A percentile compares a stretch with the other conserved stretches of the same genome.
phyloP scores from a whole-genome alignment of 2,113 vertebrate genomes.

The Quiscalus mexicanus region DNA sequence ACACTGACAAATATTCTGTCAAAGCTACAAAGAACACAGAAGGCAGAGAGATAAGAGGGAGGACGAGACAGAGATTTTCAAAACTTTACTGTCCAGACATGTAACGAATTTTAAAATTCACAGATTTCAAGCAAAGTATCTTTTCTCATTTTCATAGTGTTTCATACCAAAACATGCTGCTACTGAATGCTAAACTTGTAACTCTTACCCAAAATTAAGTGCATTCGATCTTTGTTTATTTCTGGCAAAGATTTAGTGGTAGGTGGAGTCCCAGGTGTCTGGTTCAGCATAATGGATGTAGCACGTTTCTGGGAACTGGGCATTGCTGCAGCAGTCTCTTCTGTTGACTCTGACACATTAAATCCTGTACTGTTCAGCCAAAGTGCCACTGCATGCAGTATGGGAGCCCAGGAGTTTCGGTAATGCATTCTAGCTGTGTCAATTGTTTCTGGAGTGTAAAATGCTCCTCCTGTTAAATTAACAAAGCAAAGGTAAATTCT shows the following conservation, averaged over 20 bases:
- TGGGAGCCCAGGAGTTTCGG: conserved; percentile 93
- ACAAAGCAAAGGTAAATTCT: background rate
- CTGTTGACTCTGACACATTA: conserved; percentile 73
- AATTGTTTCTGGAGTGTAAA: conserved; percentile 98
- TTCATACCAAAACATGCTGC: background rate
- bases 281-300: conserved; percentile 68
- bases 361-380: conserved; percentile 95
- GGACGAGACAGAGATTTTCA: background rate
- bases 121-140: background rate
- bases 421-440: conserved; percentile 96
- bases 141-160: background rate
- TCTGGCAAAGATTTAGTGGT: conserved; percentile 82
- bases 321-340: conserved; percentile 68
- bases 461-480: conserved; percentile 87
- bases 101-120: background rate
- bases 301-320: conserved; percentile 73
- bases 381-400: conserved; percentile 92
- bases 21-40: background rate
- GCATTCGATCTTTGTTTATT: conserved; percentile 92
- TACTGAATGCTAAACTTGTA: background rate
- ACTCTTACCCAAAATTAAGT: conserved; percentile 91
- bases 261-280: conserved; percentile 70
- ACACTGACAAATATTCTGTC: background rate
- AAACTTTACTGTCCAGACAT: background rate
- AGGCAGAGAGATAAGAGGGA: background rate